A percentile compares a stretch with the other conserved stretches of the same genome.
phyloP scores from a whole-genome alignment of 2,888 invertebrate genomes.

The Dasysyrphus albostriatus region DNA sequence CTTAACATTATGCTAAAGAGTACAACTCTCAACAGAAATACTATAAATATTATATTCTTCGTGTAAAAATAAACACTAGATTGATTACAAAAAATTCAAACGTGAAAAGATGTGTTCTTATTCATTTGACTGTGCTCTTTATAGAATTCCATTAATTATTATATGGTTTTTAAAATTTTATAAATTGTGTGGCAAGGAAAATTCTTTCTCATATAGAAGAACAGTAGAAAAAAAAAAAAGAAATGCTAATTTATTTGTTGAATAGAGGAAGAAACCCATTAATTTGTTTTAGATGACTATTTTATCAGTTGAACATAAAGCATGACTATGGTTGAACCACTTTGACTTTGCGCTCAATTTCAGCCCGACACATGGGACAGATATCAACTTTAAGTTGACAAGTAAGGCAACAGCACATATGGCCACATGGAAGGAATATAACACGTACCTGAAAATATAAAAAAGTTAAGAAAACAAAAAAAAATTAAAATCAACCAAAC shows the following conservation, averaged over 20 bases:
- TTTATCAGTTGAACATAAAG: background rate
- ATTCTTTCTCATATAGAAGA: slow-evolving; percentile 28
- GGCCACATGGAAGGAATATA: slow-evolving; percentile 94
- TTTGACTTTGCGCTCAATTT: slow-evolving; percentile 89
- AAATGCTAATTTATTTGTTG: slow-evolving; percentile 49
- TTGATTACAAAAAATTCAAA: background rate
- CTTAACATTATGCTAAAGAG: too few relatives aligned
- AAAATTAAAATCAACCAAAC: slow-evolving; percentile 77
- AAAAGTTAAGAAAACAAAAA: background rate
- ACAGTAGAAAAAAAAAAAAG: slow-evolving; percentile 17
- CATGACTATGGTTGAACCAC: slow-evolving; percentile 85
- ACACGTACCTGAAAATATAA: slow-evolving; percentile 86
- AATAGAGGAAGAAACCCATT: slow-evolving; percentile 50
- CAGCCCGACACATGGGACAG: slow-evolving; percentile 92
- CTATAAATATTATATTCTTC: too few relatives aligned
- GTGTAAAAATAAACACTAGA: too few relatives aligned
- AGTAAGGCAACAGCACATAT: slow-evolving; percentile 91
- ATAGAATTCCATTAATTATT: slow-evolving; percentile 51
- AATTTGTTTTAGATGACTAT: slow-evolving; percentile 3
- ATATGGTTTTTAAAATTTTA: slow-evolving; percentile 37
- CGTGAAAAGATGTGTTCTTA: background rate
- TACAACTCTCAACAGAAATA: too few relatives aligned
- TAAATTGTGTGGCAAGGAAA: slow-evolving; percentile 36
- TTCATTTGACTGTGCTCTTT: background rate
- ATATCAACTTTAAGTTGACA: slow-evolving; percentile 87